These are phyloP conservation scores for Brassicogethes aeneus DNA, from an alignment of 2,888 invertebrate species.

Conservation along the genomic window DNA sequence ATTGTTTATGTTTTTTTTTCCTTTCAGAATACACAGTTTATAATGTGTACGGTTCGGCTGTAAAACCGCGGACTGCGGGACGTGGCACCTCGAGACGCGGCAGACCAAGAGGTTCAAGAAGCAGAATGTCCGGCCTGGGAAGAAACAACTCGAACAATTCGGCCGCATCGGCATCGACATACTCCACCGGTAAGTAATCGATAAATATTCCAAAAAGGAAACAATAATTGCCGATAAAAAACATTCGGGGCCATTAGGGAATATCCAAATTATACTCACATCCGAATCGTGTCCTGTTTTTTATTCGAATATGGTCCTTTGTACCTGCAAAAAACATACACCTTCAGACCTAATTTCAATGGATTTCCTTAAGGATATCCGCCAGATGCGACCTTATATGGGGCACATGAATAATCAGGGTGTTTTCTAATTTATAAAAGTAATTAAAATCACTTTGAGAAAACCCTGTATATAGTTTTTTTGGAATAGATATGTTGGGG, in stretches of 20 bases:
- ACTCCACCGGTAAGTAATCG: conserved; percentile 17
- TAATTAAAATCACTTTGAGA: no score
- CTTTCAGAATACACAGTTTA: conserved; percentile 34
- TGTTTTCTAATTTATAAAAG: no score
- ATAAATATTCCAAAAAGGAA: no score
- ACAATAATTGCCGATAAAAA: no score
- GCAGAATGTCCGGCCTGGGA: conserved; percentile 44
- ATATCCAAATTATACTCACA: no score
- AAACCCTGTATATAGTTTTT: no score
- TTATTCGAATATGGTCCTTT: neutral
- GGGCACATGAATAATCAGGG: neutral
- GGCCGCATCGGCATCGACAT: conserved; percentile 11
- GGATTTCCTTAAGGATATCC: conserved; percentile 28
- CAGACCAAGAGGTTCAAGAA: conserved; percentile 63
- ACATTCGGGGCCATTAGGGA: no score
- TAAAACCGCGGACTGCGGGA: conserved; percentile 40
- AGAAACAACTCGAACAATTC: conserved; percentile 18
- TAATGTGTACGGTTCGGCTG: conserved; percentile 35
- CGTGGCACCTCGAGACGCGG: conserved; percentile 60
- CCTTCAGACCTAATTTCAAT: conserved; percentile 17
- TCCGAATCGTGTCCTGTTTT: conserved; percentile 1
- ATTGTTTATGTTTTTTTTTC: no score
- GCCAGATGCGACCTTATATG: conserved; percentile 19
- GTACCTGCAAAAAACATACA: conserved; percentile 4
- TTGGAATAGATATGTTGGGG: neutral